Base-by-base conservation (phyloP, 2,113 vertebrate genomes). In the Barnardius zonarius region DNA sequence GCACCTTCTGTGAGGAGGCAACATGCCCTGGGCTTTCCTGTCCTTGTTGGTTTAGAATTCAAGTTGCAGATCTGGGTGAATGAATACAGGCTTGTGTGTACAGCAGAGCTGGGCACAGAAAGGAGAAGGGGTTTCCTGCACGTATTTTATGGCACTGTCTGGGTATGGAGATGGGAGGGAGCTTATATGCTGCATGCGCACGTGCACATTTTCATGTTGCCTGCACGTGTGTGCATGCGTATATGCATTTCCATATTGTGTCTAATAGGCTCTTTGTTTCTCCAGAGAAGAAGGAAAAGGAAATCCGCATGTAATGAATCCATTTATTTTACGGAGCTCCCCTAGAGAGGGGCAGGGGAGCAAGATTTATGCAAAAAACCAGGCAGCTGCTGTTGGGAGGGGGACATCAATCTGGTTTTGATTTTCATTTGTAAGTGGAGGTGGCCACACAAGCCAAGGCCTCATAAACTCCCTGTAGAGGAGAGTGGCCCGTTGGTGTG, bases 291-390 rank as follows among this genome's bases (percentile, higher is more conserved):
- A 96, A 96, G 95, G 95, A 97, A 97, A 94, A 97, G 97, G 96
- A 97, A 97, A 97, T 97, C 97, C 95, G 78, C 91, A 96, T 97
- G 96, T 97, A 97, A 97, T 97, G 96, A 97, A 97, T 97, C 97
- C 96, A 96, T 97, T 97, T 97, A 97, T 96, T 97, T 97, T 97
- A 96, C 95, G 91, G 97, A 95, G 95, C 94, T 96, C 95, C 97
- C 97, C 96, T 89, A 75, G 96, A 97, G 97, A 97, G 95, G 69
- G 95, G 84, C 95, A 46, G 57, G 94, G 91, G 95, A 97, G 85
- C 95, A 91, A 75, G 16, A 96, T 96, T 97, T 96, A 97, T 97
- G 95, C 96, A 97, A 96, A 96, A 94, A 95, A 92, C 0, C 84
- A 94, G 93, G 93, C 91, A 95, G 93, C 95, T 91, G 97, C 93